These are phyloP conservation scores for Microctenopoma steveboyesi DNA, from an alignment of 2,797 vertebrate species.

Conservation along the genomic window DNA sequence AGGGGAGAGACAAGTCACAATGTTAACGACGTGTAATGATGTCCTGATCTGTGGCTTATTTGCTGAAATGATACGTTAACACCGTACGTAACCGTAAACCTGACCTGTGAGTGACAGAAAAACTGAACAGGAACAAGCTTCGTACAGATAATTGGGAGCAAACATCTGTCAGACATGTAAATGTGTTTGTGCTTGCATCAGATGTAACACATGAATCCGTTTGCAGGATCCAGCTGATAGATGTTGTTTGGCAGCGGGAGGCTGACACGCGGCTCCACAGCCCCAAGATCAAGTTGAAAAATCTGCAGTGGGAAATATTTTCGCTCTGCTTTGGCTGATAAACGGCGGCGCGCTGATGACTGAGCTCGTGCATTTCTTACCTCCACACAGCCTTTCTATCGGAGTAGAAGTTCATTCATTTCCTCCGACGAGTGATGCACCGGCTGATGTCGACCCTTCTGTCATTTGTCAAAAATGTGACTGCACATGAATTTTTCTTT, in stretches of 20 bases:
- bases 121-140: no score
- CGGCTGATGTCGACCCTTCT: background rate
- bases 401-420: background rate
- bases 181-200: background rate
- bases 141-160: background rate
- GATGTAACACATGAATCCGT: constrained; percentile 1
- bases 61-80: background rate
- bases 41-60: background rate
- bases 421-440: background rate
- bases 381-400: background rate
- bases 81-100: no score
- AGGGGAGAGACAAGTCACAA: no score
- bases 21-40: no score
- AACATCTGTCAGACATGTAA: background rate
- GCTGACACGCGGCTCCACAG: background rate
- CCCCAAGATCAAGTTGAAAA: background rate
- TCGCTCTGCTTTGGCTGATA: background rate
- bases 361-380: background rate
- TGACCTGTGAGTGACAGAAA: no score
- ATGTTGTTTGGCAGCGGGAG: constrained; percentile 1
- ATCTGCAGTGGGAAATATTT: background rate
- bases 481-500: no score
- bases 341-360: background rate
- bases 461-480: background rate
- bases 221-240: constrained; percentile 20